Evolutionary conservation across 2,113 vertebrate genomes (phyloP), one percentile per base, ranked within the genome.

Genomic region (Halcyon malimbica): DNA sequence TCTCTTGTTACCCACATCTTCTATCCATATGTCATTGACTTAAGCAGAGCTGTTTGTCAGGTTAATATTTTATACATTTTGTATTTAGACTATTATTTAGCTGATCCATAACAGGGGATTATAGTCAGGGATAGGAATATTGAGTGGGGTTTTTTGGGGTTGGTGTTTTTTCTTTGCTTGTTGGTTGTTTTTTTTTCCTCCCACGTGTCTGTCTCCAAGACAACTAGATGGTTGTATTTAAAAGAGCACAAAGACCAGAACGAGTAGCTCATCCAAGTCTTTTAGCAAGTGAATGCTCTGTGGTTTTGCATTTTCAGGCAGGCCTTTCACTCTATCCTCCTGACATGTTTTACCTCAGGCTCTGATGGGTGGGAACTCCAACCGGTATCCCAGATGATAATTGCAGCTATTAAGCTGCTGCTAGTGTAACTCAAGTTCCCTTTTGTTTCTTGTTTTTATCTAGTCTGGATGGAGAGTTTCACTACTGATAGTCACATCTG

Each of bases 371-470:
- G 97, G 97, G 96, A 98, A 97, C 89, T 94, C 90, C 82, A 96
- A 98, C 94, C 96, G 97, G 96, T 96, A 98, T 97, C 94, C 96
- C 97, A 97, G 93, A 96, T 98, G 96, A 95, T 98, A 98, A 98
- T 97, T 98, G 97, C 96, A 90, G 95, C 97, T 97, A 97, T 98
- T 98, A 98, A 97, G 95, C 97, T 96, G 97, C 97, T 97, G 96
- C 98, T 97, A 97, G 96, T 89, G 97, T 94, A 97, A 98, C 97
- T 97, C 98, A 93, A 97, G 93, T 95, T 97, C 95, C 97, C 98
- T 87, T 98, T 98, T 98, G 97, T 98, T 98, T 98, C 98, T 98
- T 98, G 97, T 95, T 96, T 98, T 98, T 97, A 97, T 98, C 98
- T 98, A 95, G 91, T 97, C 97, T 81, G 96, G 95, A 95, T 98